Conservation (phyloP, 2,888 invertebrate genomes). For the Aporophyla lueneburgensis region DNA sequence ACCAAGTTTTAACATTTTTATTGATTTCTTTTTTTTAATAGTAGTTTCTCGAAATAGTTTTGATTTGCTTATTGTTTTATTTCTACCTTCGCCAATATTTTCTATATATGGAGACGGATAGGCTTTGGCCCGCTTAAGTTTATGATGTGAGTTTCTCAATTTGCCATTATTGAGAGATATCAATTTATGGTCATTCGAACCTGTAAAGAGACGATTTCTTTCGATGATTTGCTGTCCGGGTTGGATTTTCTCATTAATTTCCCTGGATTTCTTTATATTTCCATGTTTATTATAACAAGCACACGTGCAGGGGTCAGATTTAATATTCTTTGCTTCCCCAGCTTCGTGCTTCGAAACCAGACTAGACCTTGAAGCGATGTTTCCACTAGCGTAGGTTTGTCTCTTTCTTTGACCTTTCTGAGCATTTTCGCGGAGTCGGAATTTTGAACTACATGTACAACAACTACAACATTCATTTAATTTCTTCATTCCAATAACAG, state of each 20-base stretch:
- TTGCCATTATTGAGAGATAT: constrained; percentile 43
- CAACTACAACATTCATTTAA: constrained; percentile 78
- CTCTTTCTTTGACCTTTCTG: constrained; percentile 62
- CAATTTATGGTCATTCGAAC: constrained; percentile 25
- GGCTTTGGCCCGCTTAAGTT: constrained; percentile 66
- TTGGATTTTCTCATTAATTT: constrained; percentile 58
- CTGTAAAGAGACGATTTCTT: constrained; percentile 2
- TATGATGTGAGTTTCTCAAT: constrained; percentile 62
- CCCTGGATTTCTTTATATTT: constrained; percentile 61
- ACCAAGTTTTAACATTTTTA: constrained; percentile 21
- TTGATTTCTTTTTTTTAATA: constrained; percentile 5
- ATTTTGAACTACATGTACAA: constrained; percentile 74
- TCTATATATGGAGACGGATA: constrained; percentile 60
- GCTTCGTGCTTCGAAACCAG: constrained; percentile 58
- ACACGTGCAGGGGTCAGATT: constrained; percentile 80
- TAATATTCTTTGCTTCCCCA: constrained; percentile 72
- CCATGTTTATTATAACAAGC: constrained; percentile 68
- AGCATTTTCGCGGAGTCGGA: constrained; percentile 42
- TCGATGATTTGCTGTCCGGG: constrained; percentile 27
- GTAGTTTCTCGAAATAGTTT: constrained; percentile 5
- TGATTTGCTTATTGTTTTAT: constrained; percentile 13
- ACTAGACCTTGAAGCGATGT: constrained; percentile 64
- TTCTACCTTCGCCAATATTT: constrained; percentile 56
- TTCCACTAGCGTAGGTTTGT: constrained; percentile 48
- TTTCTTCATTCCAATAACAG: constrained; percentile 65